Base-by-base conservation (phyloP, 2,797 vertebrate species). In the Aulostomus chinensis region DNA sequence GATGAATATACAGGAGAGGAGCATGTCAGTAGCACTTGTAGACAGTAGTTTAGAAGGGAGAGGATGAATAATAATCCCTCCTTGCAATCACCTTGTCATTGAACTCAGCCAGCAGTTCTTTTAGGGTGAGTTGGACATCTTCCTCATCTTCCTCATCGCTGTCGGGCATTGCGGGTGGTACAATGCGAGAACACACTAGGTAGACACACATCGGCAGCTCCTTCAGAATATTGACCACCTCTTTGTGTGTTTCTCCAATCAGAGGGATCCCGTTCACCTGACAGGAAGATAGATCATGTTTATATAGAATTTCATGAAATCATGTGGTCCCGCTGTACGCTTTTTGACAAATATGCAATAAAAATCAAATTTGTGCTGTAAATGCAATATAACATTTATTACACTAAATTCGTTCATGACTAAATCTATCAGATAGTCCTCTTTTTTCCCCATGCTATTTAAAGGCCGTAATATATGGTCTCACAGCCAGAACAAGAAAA, bases 241-340 rank as follows among this genome's bases (percentile, higher is more conserved):
- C 94, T 63, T 94, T 94, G 62, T 96, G 95, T 47, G 88, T 94
- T 87, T 94, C 92, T 42, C 95, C 95, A 68, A 96, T 89, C n/a
- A 98, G 85, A 73, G 93, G 90, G 57, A 93, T 89, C 28, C 94
- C 92, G 67, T 97, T 98, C 68, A 96, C 94, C 96, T 96, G 68
- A 49, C 25, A 20, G 13, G 15, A 49, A 58, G 15, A 66, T 15
- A 36, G 3, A 49, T n/a, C 2, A 51, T 8, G 47, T 12, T 9
- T 15, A 37, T 4, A 30, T 2, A 36, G 14, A 20, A 4, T 53
- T 22, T 28, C 22, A n/a, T n/a, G n/a, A n/a, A n/a, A n/a, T n/a
- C n/a, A n/a, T n/a, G n/a, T n/a, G n/a, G n/a, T n/a, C n/a, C n/a
- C n/a, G n/a, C n/a, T n/a, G n/a, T n/a, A n/a, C n/a, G n/a, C n/a